Conservation (phyloP, 2,113 vertebrate genomes). For the Haplotaxodon microlepis region DNA sequence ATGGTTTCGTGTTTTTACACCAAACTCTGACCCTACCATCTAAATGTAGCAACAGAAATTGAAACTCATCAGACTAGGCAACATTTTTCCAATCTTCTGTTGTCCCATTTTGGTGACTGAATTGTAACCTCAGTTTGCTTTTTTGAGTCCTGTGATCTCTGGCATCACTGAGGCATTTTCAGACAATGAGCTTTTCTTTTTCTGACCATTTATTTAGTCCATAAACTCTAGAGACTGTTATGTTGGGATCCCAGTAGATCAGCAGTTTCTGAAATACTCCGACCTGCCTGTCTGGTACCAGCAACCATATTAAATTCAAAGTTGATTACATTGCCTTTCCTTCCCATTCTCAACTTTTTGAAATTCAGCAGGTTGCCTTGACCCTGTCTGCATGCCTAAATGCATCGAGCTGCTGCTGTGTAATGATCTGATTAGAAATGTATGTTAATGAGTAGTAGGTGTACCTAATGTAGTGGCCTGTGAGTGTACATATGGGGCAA, state of each 20-base stretch:
- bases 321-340: not conserved
- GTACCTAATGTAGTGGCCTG: not conserved
- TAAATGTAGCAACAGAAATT: not conserved
- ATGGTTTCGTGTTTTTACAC: not conserved
- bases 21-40: not conserved
- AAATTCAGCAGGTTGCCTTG: not conserved
- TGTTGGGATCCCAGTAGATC: not conserved
- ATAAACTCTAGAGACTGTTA: not conserved
- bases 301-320: not conserved
- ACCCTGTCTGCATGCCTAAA: not conserved
- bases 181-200: not conserved
- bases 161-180: not conserved
- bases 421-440: not conserved
- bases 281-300: not conserved
- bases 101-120: not conserved
- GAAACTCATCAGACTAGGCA: not conserved
- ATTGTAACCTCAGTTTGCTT: not conserved
- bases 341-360: not conserved
- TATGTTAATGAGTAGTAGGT: not conserved
- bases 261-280: not conserved
- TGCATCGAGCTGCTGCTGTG: not conserved
- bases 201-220: not conserved
- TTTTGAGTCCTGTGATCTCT: not conserved
- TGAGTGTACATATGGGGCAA: not conserved
- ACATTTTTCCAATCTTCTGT: not conserved